Base-by-base conservation (phyloP, 2,888 invertebrate genomes). In the Epinotia brunnichana region DNA sequence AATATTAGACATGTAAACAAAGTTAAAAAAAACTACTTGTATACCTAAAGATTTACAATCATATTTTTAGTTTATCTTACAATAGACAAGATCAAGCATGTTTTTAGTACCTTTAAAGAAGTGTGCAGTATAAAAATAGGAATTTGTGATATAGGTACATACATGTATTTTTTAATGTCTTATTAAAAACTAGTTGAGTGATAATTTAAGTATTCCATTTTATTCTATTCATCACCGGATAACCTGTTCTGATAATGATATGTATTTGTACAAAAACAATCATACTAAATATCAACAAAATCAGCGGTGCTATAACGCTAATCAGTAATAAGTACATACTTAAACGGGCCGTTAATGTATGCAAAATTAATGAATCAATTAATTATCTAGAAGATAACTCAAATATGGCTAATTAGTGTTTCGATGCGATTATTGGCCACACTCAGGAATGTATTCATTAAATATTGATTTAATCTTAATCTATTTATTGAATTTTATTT, bases 321-420 rank as follows among this genome's bases (percentile, higher is more conserved):
- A 71, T 71, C 53, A 67, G 54, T 29, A 4, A 44, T 41, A 60
- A 35, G 21, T 57, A 56, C 51, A 54, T 35, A 71, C n/a, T n/a
- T 66, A 41, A 70, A 63, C 48, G 44, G 44, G 19, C 35, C 19
- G 56, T 15, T 63, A 67, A 71, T 66, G 35, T 60, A 66, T 61
- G 60, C 71, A 66, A 35, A 10, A 44, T 51, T 48, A 35, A 44
- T 71, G 21, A 67, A 53, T 54, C 54, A 61, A 66, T 67, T 54
- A 70, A 70, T 64, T n/a, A 70, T 60, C 64, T 51, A 15, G 57
- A 48, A 56, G 62, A 57, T 70, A 70, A 70, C 57, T 64, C 70
- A 70, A 59, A 70, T 64, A 70, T 64, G 19, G 60, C 44, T 71
- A 66, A 61, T 67, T 61, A 71, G 66, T 60, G 60, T 44, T 53